Base-by-base conservation (phyloP, 2,888 invertebrate genomes). In the Pammene aurita region DNA sequence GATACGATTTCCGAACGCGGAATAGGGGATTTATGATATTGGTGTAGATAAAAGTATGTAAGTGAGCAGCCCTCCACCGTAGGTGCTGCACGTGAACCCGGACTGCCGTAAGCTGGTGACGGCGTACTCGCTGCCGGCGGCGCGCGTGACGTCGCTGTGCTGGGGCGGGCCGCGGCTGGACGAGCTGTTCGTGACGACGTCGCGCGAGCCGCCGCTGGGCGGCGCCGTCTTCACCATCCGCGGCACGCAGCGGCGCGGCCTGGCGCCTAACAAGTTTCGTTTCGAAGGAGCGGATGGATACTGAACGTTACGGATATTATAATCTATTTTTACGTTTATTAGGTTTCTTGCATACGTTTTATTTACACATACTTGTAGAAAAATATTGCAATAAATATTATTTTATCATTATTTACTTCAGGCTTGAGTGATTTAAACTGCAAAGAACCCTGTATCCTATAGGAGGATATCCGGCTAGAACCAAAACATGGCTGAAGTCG, bases 151-250 rank as follows among this genome's bases (percentile, higher is more conserved):
- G 0, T 95, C 96, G 0, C 93, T 94, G 0, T 90, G 94, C 65
- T 96, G 95, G 87, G 96, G 96, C 46, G 96, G 95, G 0, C 90
- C 93, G 0, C 84, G 93, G 67, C 82, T 94, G 26, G 94, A 95
- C 75, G 93, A 94, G 72, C 81, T 96, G 50, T 96, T 94, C 76
- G 94, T 95, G 4, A 96, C 96, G 0, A 93, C 94, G 0, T 78
- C 82, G 1, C 78, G 76, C 5, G 80, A 81, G 67, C 1, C 38
- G 56, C 85, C 86, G 13, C 78, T 87, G 0, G 84, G 81, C 0
- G 90, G 90, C 58, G 88, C 89, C 42, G 78, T 90, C 34, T 90
- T 89, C 74, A 88, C 86, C 1, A 84, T 90, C 14, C 75, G 85
- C 13, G 77, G 78, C 65, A 88, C 89, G 0, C 88, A 89, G 18